These are phyloP conservation scores for Drosophila mulleri DNA, from an alignment of 2,888 invertebrate genomes.

Conservation along the genomic window DNA sequence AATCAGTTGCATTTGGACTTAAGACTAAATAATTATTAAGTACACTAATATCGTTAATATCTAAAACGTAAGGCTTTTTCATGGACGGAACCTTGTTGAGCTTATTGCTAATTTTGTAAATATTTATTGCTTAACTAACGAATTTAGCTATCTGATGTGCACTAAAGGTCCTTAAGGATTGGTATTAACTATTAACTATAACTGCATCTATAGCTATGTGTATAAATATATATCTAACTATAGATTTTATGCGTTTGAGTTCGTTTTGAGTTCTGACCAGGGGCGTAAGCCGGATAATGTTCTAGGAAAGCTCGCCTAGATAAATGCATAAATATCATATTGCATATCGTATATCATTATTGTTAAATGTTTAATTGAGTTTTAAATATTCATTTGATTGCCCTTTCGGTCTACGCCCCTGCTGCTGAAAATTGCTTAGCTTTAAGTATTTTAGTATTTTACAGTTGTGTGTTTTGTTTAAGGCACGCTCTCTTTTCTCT, in stretches of 20 bases:
- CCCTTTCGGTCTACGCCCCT: conserved; percentile 6
- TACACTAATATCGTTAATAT: conserved; percentile 6
- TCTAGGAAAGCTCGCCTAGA: not conserved
- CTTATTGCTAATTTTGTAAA: conserved; percentile 38
- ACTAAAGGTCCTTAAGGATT: conserved; percentile 33
- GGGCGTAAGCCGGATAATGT: not conserved
- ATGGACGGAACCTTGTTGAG: conserved; percentile 70
- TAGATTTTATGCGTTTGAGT: conserved; percentile 32
- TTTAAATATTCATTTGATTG: not conserved
- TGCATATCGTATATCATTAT: not conserved
- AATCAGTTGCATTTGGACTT: conserved; percentile 35
- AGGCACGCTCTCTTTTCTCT: conserved; percentile 26
- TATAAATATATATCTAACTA: not conserved
- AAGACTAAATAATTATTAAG: conserved; percentile 19
- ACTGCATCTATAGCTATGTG: conserved; percentile 31
- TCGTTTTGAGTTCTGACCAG: conserved; percentile 28
- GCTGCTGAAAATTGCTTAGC: conserved; percentile 34
- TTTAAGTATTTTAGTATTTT: conserved; percentile 55
- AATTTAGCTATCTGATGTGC: conserved; percentile 49
- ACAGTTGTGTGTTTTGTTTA: conserved; percentile 54
- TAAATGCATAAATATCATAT: conserved; percentile 4
- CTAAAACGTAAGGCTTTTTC: conserved; percentile 52
- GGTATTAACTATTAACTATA: conserved; percentile 43
- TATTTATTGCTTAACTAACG: conserved; percentile 42
- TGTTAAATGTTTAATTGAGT: not conserved